These are phyloP conservation scores for Cettia cetti DNA, from an alignment of 2,113 vertebrate genomes.

Conservation along the genomic window DNA sequence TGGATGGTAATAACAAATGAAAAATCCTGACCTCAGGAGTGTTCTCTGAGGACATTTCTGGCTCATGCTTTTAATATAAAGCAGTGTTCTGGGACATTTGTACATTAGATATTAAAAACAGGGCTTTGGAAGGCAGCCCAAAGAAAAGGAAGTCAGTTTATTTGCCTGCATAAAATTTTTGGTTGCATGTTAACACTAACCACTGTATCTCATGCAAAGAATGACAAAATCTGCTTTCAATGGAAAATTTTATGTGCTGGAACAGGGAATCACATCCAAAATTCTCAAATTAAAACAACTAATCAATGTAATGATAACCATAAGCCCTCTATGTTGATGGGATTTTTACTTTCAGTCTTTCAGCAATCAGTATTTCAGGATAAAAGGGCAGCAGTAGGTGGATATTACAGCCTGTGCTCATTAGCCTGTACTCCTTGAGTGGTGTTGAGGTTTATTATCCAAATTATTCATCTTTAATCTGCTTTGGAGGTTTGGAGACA, in stretches of 20 bases:
- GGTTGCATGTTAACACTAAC: conserved; percentile 70
- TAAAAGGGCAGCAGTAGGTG: background rate
- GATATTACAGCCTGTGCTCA: background rate
- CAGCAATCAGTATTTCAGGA: conserved; percentile 13
- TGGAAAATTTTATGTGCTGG: conserved; percentile 66
- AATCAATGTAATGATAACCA: conserved; percentile 62
- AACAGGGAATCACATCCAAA: conserved; percentile 37
- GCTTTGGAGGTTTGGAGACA: background rate
- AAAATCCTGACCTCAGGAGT: conserved; percentile 43
- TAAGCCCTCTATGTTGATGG: conserved; percentile 8
- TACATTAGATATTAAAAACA: conserved; percentile 63
- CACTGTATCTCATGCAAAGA: conserved; percentile 58
- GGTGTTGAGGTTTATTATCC: background rate
- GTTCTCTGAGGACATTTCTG: conserved; percentile 47
- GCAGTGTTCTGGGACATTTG: conserved; percentile 47
- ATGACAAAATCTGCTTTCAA: conserved; percentile 65
- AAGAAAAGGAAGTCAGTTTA: conserved; percentile 65
- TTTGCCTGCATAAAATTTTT: conserved; percentile 67
- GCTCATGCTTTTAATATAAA: conserved; percentile 51
- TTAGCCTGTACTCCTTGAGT: background rate
- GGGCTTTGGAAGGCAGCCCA: conserved; percentile 49
- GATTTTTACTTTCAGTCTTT: conserved; percentile 7
- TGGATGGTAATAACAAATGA: background rate
- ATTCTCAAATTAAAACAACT: conserved; percentile 61
- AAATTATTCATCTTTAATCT: background rate